Percentiles rank a stretch among this genome's conserved stretches.
Conservation (phyloP, 2,113 vertebrate genomes). For the Pampusana beccarii region DNA sequence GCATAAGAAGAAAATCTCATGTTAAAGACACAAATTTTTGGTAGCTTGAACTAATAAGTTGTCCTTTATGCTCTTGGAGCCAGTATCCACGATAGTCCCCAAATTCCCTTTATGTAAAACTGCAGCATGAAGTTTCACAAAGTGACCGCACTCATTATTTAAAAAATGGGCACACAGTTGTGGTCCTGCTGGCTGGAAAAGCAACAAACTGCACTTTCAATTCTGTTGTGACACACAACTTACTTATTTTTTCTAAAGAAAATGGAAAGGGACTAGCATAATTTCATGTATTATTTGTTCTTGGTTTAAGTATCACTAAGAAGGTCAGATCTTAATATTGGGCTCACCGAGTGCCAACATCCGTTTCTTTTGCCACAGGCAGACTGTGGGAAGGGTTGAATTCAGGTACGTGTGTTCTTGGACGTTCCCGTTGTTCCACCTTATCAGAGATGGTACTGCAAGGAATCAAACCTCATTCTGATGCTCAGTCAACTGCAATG, state of each 20-base stretch:
- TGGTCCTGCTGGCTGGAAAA: neutral
- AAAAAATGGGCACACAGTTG: neutral
- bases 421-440: neutral
- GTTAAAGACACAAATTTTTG: neutral
- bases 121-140: neutral
- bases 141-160: neutral
- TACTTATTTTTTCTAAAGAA: neutral
- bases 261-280: neutral
- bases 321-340: neutral
- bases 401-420: fast-evolving
- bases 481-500: neutral
- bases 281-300: neutral
- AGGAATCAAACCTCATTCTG: neutral
- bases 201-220: neutral
- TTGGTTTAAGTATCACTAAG: neutral
- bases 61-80: neutral
- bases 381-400: neutral
- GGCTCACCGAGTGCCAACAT: neutral
- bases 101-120: neutral
- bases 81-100: neutral
- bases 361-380: neutral
- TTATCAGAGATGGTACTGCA: neutral
- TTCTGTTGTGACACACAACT: neutral
- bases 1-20: neutral
- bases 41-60: neutral